Conservation (phyloP, 2,113 vertebrate genomes). For the Pituophis catenifer region DNA sequence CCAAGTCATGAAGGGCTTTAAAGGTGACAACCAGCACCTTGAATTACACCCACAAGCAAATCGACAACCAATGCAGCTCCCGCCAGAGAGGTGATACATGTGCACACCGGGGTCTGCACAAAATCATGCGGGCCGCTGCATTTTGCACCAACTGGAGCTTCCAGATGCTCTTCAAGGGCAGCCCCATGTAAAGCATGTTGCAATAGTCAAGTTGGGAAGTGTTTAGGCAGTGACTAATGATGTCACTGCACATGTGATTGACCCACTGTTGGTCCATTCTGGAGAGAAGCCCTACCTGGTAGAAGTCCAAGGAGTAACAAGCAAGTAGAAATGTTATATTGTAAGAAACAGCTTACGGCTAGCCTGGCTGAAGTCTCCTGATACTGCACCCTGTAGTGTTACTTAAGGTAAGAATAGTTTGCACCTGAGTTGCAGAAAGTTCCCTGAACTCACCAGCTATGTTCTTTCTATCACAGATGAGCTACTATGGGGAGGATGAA, state of each 20-base stretch:
- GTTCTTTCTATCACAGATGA: not conserved
- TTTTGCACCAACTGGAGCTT: too few relatives aligned
- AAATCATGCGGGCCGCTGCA: too few relatives aligned
- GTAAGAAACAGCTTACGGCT: not conserved
- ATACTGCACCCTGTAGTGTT: not conserved
- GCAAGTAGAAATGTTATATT: not conserved
- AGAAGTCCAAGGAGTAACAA: not conserved
- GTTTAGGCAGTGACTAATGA: not conserved
- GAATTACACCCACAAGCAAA: too few relatives aligned
- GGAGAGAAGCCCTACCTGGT: not conserved
- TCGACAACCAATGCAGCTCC: too few relatives aligned
- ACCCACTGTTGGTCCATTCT: not conserved
- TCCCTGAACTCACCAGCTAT: not conserved
- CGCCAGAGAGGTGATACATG: too few relatives aligned
- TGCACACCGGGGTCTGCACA: too few relatives aligned
- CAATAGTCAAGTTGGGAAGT: too few relatives aligned
- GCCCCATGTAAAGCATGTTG: too few relatives aligned
- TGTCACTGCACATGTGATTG: not conserved
- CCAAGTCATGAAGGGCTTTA: too few relatives aligned
- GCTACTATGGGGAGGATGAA: conserved; percentile 6
- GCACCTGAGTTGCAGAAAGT: not conserved
- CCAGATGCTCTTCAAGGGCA: too few relatives aligned
- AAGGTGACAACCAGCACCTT: too few relatives aligned
- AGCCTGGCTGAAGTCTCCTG: not conserved
- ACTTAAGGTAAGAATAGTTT: not conserved